Base-by-base conservation (phyloP, 2,797 vertebrate genomes). In the Scarus forsteni region DNA sequence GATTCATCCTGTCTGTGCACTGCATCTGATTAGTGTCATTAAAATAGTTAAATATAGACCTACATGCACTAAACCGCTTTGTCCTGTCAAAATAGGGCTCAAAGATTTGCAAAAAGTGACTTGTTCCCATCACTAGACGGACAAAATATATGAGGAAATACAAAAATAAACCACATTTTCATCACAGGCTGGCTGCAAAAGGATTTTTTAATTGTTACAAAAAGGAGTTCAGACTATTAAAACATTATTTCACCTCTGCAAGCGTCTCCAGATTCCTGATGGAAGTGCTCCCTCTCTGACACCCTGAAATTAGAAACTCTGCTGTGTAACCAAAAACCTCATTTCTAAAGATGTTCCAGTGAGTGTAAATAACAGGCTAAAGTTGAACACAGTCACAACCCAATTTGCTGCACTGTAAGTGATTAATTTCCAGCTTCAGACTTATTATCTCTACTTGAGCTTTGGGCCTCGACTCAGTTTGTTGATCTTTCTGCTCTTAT, bases 351-450 rank as follows among this genome's bases (percentile, higher is more conserved):
- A 74, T 61, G 67, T 71, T 66, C 8, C 53, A 59, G 45, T 34
- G 39, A 61, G 44, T 53, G 34, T 48, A 59, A 55, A 71, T 50
- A 56, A 72, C 67, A 43, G 35, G 27, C 55, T 50, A 18, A 65
- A 60, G 14, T 52, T 70, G 45, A 84, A 43, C 14, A 38, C 16
- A 65, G 34, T 75, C 14, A 16, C 16, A 48, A 67, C n/a, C 43
- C 51, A 72, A 52, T 63, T 61, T 46, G 35, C 15, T 58, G 8
- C 40, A 36, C 39, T 8, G 12, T 61, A 66, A 50, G 36, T 64
- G 55, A 45, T 65, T 70, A 40, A 73, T 73, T 69, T 71, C 12
- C 43, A 52, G 53, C 60, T 63, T 67, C 46, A 61, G n/a, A 71
- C 19, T 58, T 34, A 43, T 60, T 54, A 27, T 44, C 48, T 16